phyloP scores from a whole-genome alignment of 2,797 vertebrate genomes.

The Petrocephalus sullivani region DNA sequence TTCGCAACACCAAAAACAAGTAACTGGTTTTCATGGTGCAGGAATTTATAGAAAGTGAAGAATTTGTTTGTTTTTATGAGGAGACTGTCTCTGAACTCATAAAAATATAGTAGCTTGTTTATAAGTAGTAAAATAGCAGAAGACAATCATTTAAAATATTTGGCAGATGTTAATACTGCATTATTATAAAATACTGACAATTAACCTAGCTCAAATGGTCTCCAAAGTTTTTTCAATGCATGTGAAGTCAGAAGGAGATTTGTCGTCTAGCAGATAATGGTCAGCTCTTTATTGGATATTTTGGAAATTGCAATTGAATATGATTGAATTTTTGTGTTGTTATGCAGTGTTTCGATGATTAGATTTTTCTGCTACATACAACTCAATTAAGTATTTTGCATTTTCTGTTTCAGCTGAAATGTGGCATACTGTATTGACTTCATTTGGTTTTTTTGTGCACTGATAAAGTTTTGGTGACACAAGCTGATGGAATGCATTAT shows the following conservation, averaged over 20 bases:
- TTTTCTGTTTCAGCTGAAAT: not conserved
- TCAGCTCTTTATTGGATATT: not conserved
- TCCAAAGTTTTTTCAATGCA: not conserved
- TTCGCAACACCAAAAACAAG: not conserved
- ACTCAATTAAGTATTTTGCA: not conserved
- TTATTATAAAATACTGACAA: not conserved
- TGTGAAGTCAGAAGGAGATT: not conserved
- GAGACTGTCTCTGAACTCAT: not conserved
- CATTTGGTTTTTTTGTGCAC: too few species aligned
- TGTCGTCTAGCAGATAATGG: not conserved
- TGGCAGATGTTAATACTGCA: not conserved
- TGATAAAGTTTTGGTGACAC: not conserved
- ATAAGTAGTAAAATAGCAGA: not conserved
- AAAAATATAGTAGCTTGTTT: not conserved
- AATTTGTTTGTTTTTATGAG: not conserved
- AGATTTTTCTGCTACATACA: not conserved
- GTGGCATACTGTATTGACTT: not conserved
- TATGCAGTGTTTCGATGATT: not conserved
- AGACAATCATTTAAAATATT: conserved; percentile 5
- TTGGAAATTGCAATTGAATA: not conserved
- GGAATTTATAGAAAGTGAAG: not conserved
- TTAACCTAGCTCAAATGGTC: not conserved
- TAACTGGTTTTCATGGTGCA: not conserved
- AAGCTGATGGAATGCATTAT: not conserved
- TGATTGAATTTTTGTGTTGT: not conserved